phyloP scores from a whole-genome alignment of 2,113 vertebrate species.

The Hucho hucho region DNA sequence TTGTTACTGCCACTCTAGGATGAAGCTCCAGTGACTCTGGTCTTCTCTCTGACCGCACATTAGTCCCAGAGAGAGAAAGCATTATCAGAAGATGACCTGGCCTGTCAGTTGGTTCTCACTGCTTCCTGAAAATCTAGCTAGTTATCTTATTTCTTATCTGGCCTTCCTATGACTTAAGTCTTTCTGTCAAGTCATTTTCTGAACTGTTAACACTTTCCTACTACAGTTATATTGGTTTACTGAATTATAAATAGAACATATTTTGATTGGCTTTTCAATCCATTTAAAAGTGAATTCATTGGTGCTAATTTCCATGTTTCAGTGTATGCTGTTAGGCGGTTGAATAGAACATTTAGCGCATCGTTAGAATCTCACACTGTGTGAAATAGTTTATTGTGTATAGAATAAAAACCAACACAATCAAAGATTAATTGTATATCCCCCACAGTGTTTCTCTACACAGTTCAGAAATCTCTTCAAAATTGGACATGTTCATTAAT shows the following conservation, averaged over 20 bases:
- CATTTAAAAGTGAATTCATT: too few species aligned
- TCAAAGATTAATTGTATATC: slow-evolving; percentile 29
- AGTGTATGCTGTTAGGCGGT: not conserved
- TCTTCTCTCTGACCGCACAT: not conserved
- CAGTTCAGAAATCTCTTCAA: not conserved
- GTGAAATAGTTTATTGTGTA: slow-evolving; percentile 12
- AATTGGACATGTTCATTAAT: too few species aligned
- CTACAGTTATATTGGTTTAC: too few species aligned
- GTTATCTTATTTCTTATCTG: too few species aligned
- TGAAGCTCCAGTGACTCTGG: not conserved
- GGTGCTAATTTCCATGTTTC: too few species aligned
- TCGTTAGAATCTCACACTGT: too few species aligned
- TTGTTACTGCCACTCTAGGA: not conserved
- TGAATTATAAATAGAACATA: too few species aligned
- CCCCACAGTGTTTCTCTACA: slow-evolving; percentile 24
- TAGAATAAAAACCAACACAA: slow-evolving; percentile 21
- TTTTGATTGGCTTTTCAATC: too few species aligned
- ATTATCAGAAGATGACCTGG: not conserved
- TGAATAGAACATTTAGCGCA: not conserved
- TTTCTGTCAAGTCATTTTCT: too few species aligned
- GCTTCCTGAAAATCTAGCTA: not conserved
- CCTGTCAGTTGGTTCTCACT: not conserved
- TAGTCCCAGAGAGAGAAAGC: not conserved
- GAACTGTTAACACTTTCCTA: too few species aligned
- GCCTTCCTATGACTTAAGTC: too few species aligned